A percentile compares a stretch with the other conserved stretches of the same genome.
These are phyloP conservation scores for Epinotia ramella DNA, from an alignment of 2,888 invertebrate species.

Conservation along the genomic window DNA sequence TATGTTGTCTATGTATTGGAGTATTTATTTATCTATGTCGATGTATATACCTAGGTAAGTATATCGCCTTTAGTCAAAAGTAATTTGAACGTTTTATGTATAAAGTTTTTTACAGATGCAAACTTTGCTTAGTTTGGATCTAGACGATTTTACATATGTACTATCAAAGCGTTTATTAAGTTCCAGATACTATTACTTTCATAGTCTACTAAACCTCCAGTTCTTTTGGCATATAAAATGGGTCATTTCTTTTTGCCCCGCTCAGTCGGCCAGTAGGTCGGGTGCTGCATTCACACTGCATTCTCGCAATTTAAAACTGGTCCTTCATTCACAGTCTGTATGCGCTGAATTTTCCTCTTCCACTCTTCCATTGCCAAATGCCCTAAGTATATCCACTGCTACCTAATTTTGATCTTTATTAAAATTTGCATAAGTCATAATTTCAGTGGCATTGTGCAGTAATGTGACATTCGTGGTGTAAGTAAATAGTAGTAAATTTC, in stretches of 20 bases:
- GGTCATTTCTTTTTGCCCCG: constrained; percentile 38
- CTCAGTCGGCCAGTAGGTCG: constrained; percentile 74
- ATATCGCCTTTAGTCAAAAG: too few species aligned
- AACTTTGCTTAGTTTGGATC: too few species aligned
- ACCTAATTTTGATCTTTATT: constrained; percentile 11
- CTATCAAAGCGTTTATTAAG: too few species aligned
- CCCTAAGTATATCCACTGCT: neutral
- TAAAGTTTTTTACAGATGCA: too few species aligned
- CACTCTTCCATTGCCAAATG: constrained; percentile 32
- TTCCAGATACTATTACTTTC: neutral
- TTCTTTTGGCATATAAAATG: neutral
- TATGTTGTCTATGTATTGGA: too few species aligned
- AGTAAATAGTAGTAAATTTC: constrained; percentile 58
- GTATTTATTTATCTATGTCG: too few species aligned
- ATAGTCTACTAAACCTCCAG: neutral
- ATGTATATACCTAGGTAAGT: too few species aligned
- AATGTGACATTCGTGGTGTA: neutral
- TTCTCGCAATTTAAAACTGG: constrained; percentile 53
- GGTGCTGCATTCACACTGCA: constrained; percentile 55
- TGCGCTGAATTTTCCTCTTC: constrained; percentile 54
- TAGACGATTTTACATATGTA: too few species aligned
- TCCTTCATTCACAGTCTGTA: constrained; percentile 53
- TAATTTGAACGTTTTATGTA: too few species aligned
- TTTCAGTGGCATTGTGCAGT: neutral
- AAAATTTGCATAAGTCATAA: neutral